These are phyloP conservation scores for Antheraea yamamai DNA, from an alignment of 2,888 invertebrate genomes.

Conservation along the genomic window DNA sequence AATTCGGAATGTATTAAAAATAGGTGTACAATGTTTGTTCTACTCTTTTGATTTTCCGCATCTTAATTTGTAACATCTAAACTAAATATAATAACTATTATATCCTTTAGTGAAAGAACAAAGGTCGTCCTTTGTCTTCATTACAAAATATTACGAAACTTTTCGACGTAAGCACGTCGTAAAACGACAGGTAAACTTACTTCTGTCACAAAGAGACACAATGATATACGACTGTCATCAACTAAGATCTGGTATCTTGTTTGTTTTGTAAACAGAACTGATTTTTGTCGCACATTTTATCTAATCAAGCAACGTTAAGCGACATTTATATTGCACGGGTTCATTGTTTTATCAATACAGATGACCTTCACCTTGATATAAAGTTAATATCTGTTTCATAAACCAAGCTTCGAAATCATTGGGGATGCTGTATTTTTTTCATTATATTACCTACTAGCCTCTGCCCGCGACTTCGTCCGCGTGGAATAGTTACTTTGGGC, in stretches of 20 bases:
- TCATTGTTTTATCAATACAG: conserved; percentile 34
- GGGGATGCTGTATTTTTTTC: neutral
- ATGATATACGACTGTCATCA: neutral
- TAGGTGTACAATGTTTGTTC: neutral
- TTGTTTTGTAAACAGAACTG: conserved; percentile 10
- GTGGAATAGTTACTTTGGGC: too few relatives aligned
- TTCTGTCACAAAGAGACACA: conserved; percentile 10
- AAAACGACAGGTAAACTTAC: neutral
- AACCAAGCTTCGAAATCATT: neutral
- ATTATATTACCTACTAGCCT: too few relatives aligned
- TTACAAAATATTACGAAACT: conserved; percentile 10
- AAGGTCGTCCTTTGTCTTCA: neutral
- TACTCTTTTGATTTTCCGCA: neutral
- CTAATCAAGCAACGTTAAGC: conserved; percentile 17
- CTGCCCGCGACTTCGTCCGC: too few relatives aligned
- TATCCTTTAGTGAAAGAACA: neutral
- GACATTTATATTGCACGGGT: conserved; percentile 24
- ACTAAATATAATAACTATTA: neutral
- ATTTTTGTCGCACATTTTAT: conserved; percentile 13
- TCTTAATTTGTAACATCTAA: neutral
- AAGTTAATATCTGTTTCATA: neutral
- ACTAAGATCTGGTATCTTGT: neutral
- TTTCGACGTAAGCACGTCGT: neutral
- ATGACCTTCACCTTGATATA: conserved; percentile 31
- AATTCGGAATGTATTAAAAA: neutral